These are phyloP conservation scores for Gallinago undulata DNA, from an alignment of 2,113 vertebrate species.

Conservation along the genomic window DNA sequence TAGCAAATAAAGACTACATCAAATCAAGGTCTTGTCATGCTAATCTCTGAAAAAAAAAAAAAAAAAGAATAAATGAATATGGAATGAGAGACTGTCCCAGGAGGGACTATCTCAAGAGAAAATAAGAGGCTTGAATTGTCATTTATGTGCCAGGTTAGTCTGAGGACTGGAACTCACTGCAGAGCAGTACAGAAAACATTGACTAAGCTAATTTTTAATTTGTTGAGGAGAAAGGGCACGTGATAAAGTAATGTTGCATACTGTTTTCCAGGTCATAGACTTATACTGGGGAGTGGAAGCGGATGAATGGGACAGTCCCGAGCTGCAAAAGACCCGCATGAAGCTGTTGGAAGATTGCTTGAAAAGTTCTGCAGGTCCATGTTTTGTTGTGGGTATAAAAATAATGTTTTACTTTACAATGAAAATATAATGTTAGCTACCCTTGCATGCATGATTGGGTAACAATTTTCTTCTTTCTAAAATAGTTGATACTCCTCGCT, in stretches of 20 bases:
- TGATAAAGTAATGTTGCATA: neutral
- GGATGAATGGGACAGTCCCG: slow-evolving; percentile 94
- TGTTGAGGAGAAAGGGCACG: neutral
- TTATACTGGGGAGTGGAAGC: slow-evolving; percentile 95
- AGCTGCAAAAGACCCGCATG: slow-evolving; percentile 93
- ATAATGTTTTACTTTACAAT: slow-evolving; percentile 70
- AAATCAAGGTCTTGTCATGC: slow-evolving; percentile 4
- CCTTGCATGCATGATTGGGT: neutral
- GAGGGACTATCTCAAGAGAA: neutral
- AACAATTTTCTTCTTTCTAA: neutral
- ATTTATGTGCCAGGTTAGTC: neutral
- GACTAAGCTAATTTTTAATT: neutral
- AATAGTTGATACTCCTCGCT: neutral
- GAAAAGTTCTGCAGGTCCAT: slow-evolving; percentile 96
- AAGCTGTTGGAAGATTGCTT: slow-evolving; percentile 95
- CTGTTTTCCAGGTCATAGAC: slow-evolving; percentile 88
- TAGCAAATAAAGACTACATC: neutral
- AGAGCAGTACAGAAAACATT: neutral
- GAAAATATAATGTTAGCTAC: neutral
- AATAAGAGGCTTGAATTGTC: neutral
- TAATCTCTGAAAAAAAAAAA: neutral
- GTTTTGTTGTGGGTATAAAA: slow-evolving; percentile 97
- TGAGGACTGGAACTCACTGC: neutral
- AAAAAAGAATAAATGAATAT: neutral
- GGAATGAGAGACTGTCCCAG: neutral